Percentiles rank a stretch among this genome's conserved stretches.
Conservation (phyloP, 1,140 invertebrate genomes). For the Calycopis cecrops region DNA sequence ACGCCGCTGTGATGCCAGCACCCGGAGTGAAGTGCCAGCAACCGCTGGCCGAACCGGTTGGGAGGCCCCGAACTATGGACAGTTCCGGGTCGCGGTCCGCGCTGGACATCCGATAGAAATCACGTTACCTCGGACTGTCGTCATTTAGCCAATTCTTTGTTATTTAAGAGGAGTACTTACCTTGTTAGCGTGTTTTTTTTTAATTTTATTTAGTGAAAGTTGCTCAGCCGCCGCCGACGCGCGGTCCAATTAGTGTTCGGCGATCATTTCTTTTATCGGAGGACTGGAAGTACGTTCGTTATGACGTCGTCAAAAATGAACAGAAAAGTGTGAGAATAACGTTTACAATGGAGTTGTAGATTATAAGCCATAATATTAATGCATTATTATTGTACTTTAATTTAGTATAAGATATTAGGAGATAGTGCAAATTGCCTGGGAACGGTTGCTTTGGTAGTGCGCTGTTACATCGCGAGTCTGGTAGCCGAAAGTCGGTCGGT, state of each 20-base stretch:
- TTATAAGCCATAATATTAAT: constrained; percentile 62
- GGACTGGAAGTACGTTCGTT: constrained; percentile 40
- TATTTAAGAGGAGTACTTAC: constrained; percentile 63
- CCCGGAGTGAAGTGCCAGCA: constrained; percentile 42
- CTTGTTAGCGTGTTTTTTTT: constrained; percentile 68
- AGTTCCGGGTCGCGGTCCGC: constrained; percentile 35
- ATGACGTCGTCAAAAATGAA: constrained; percentile 35
- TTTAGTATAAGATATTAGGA: constrained; percentile 54
- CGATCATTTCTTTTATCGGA: constrained; percentile 51
- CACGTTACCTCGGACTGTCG: constrained; percentile 49
- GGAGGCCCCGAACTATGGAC: constrained; percentile 23
- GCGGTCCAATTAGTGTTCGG: constrained; percentile 64
- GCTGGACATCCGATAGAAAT: constrained; percentile 37
- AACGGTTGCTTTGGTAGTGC: constrained; percentile 49
- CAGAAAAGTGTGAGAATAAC: constrained; percentile 42
- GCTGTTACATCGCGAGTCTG: constrained; percentile 5
- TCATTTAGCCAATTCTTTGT: constrained; percentile 67
- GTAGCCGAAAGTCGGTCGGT: neutral
- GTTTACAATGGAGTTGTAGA: constrained; percentile 57
- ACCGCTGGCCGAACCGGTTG: constrained; percentile 33
- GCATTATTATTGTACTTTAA: constrained; percentile 67
- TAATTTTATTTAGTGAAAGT: constrained; percentile 73
- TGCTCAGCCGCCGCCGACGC: constrained; percentile 64
- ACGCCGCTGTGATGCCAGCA: constrained; percentile 57
- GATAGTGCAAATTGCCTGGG: constrained; percentile 71